phyloP scores from a whole-genome alignment of 2,888 invertebrate genomes.

The Eumerus sabulonum region DNA sequence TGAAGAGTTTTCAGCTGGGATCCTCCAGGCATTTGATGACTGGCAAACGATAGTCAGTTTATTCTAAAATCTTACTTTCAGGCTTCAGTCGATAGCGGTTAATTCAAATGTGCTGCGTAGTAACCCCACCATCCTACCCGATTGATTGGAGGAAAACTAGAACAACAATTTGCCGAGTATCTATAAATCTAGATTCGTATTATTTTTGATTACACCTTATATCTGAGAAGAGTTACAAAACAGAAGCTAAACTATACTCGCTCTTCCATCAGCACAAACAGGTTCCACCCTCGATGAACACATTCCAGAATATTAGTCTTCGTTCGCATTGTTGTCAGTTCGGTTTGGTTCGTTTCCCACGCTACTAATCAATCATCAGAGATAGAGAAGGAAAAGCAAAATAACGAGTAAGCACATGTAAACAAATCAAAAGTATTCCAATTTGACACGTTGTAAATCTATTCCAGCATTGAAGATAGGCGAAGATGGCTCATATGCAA shows the following conservation, averaged over 20 bases:
- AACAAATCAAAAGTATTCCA: not conserved
- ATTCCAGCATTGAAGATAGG: not conserved
- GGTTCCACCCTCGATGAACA: constrained; percentile 57
- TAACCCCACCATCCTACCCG: constrained; percentile 1
- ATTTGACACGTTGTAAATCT: no score
- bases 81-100: no score
- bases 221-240: constrained; percentile 27
- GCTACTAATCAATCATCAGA: not conserved
- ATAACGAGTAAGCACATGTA: constrained; percentile 33
- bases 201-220: constrained; percentile 49
- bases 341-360: constrained; percentile 14
- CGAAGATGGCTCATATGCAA: constrained; percentile 32
- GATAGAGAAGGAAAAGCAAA: not conserved
- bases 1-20: no score
- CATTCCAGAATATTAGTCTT: constrained; percentile 60
- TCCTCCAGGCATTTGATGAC: no score
- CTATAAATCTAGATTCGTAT: constrained; percentile 45
- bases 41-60: no score
- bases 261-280: constrained; percentile 14
- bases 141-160: no score
- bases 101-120: constrained; percentile 40
- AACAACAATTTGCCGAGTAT: not conserved
- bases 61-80: no score
- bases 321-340: constrained; percentile 34
- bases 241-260: constrained; percentile 47